These are phyloP conservation scores for Prolemur simus DNA, from an alignment of 2,113 vertebrate species.

Conservation along the genomic window DNA sequence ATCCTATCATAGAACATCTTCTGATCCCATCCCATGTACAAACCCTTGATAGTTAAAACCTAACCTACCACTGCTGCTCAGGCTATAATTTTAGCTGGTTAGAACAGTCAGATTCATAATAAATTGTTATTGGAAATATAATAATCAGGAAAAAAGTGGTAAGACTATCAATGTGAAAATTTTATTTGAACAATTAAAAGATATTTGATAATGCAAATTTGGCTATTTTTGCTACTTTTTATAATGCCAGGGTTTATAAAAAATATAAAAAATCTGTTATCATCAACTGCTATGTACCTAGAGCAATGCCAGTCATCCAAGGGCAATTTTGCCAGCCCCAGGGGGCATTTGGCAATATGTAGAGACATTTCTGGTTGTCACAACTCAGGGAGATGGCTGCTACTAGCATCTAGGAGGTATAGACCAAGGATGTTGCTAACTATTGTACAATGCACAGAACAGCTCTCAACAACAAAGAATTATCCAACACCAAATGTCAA, in stretches of 20 bases:
- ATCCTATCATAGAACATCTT: neutral
- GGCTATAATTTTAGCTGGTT: slow-evolving; percentile 8
- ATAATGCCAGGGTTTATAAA: neutral
- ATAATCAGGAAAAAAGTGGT: neutral
- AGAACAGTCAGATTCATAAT: slow-evolving; percentile 18
- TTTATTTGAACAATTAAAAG: neutral
- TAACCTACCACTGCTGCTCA: neutral
- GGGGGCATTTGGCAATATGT: neutral
- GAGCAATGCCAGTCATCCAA: neutral
- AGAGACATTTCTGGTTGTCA: neutral
- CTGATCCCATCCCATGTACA: neutral
- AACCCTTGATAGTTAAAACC: slow-evolving; percentile 16
- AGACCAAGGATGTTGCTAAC: slow-evolving; percentile 27
- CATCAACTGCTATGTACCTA: neutral
- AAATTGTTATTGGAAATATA: slow-evolving; percentile 23
- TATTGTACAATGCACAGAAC: neutral
- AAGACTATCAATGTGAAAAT: slow-evolving; percentile 21
- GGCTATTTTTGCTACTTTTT: slow-evolving; percentile 21
- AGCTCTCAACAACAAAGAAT: neutral
- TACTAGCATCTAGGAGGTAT: neutral
- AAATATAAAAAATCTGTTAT: neutral
- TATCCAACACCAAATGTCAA: neutral
- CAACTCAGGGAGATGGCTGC: neutral
- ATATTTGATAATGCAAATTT: neutral
- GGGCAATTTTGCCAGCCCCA: neutral